A percentile compares a stretch with the other conserved stretches of the same genome.
Evolutionary conservation across 2,797 vertebrate genomes (phyloP).

Genomic region (Lacerta agilis): DNA sequence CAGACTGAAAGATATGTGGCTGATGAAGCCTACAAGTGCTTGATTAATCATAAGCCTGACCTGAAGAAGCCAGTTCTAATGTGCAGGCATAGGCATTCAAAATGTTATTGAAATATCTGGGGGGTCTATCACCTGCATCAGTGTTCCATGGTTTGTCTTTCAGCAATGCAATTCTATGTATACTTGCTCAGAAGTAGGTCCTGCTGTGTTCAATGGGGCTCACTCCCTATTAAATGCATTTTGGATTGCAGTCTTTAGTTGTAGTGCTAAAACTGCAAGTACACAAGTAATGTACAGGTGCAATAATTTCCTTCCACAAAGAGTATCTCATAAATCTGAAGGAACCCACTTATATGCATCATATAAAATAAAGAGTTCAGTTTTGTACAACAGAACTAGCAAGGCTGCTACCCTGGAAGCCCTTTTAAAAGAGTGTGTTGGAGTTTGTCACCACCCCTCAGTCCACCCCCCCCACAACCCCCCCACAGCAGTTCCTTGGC

Average conservation of each 20-base stretch:
- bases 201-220: background rate
- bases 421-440: background rate
- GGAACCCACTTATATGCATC: background rate
- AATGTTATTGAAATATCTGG: background rate
- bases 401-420: background rate
- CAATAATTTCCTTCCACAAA: background rate
- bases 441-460: background rate
- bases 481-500: background rate
- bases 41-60: constrained; percentile 6
- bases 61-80: background rate
- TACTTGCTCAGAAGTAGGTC: background rate
- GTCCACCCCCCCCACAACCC: no score
- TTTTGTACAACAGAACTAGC: background rate
- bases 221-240: background rate
- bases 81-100: background rate
- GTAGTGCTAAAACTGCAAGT: background rate
- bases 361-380: background rate
- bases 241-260: background rate
- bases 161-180: background rate
- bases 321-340: background rate
- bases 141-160: background rate
- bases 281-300: background rate
- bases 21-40: background rate
- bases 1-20: background rate
- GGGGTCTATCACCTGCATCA: rapidly evolving